Evolutionary conservation across 2,888 invertebrate species (phyloP).

Genomic region (Notodonta ziczac): DNA sequence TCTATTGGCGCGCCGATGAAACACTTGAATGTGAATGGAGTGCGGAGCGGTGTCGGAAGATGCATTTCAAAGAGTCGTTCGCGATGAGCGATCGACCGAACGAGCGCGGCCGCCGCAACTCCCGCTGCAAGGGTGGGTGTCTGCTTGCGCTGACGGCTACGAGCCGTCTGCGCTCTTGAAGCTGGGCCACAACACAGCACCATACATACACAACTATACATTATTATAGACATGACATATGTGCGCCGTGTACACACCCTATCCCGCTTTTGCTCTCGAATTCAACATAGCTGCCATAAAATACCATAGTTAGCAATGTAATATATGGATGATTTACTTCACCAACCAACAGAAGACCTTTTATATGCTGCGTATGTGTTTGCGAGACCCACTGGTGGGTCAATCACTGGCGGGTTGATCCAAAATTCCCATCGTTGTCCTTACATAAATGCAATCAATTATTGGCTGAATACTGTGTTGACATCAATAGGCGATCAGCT

Average conservation of each 20-base stretch:
- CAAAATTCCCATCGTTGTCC: no score
- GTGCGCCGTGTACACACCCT: no score
- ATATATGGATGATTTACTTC: no score
- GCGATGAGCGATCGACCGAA: conserved; percentile 84
- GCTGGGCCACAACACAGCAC: conserved; percentile 42
- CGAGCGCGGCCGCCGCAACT: conserved; percentile 83
- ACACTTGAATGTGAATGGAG: conserved; percentile 81
- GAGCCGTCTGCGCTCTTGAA: conserved; percentile 50
- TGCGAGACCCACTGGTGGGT: no score
- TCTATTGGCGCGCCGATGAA: conserved; percentile 73
- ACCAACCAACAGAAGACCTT: no score
- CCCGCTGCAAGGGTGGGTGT: conserved; percentile 83
- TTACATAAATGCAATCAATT: conserved; percentile 5
- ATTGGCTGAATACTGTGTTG: conserved; percentile 38
- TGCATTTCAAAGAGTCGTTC: conserved; percentile 84
- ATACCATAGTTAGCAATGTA: no score
- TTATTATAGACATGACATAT: not conserved
- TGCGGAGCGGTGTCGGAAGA: conserved; percentile 78
- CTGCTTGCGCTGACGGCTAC: conserved; percentile 54
- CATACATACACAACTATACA: conserved; percentile 36
- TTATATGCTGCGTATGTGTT: no score
- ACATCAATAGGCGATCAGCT: conserved; percentile 55
- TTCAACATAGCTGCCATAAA: no score
- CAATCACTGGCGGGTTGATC: no score
- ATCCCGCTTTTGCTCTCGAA: no score